Evolutionary conservation across 1,140 invertebrate genomes (phyloP).

Genomic region (Diachasma alloeum): DNA sequence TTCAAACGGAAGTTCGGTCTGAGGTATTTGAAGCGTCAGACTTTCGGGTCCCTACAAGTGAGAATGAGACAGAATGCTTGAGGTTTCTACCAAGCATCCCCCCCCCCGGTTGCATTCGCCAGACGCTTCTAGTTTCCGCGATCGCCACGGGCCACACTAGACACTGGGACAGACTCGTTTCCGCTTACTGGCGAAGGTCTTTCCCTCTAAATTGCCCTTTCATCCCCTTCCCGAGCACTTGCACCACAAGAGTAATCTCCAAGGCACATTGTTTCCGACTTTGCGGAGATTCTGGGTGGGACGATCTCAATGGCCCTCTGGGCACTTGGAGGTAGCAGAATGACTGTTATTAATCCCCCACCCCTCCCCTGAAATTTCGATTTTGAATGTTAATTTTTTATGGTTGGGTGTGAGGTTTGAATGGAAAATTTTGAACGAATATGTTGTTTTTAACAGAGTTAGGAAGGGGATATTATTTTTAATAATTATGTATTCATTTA

Average conservation of each 20-base stretch:
- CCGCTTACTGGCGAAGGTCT: neutral
- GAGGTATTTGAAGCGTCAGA: neutral
- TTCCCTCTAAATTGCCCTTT: neutral
- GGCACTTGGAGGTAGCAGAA: neutral
- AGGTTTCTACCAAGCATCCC: neutral
- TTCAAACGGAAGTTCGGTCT: slow-evolving; percentile 15
- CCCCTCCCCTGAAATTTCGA: no score
- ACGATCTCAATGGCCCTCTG: neutral
- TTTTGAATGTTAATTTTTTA: no score
- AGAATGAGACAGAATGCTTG: neutral
- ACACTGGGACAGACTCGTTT: neutral
- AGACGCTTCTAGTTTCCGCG: no score
- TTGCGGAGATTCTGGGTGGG: neutral
- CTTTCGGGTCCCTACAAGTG: neutral
- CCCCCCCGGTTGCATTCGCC: no score
- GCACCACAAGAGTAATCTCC: neutral
- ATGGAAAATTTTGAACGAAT: no score
- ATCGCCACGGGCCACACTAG: neutral
- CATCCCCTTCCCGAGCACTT: neutral
- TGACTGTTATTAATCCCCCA: neutral
- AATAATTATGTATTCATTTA: no score
- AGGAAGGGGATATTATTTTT: no score
- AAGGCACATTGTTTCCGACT: slow-evolving; percentile 15
- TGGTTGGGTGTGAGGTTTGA: no score
- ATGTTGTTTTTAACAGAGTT: no score